These are phyloP conservation scores for Pangasius sanitwongsei DNA, from an alignment of 2,797 vertebrate genomes.

Conservation along the genomic window DNA sequence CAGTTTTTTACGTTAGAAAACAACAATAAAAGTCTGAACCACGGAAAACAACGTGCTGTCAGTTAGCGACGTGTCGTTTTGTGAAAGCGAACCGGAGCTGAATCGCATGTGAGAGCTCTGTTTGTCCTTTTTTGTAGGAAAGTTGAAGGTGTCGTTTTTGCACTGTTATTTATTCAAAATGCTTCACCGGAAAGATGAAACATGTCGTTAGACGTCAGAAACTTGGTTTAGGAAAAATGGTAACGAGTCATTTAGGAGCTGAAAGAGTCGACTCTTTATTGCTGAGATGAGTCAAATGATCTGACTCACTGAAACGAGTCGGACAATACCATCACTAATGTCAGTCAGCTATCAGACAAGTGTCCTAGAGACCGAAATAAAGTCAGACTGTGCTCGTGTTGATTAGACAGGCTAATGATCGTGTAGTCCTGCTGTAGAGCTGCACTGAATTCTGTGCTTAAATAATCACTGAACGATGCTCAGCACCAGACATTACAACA, in stretches of 20 bases:
- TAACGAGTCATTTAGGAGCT: neutral
- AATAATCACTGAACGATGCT: neutral
- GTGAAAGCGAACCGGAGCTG: neutral
- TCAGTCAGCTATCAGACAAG: neutral
- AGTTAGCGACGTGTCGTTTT: no score
- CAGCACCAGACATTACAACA: neutral
- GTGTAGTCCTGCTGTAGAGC: no score
- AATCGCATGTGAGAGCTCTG: no score
- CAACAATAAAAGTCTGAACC: no score
- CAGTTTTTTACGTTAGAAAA: no score
- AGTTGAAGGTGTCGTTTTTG: neutral
- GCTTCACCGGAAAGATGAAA: neutral
- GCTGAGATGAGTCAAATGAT: neutral
- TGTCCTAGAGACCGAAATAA: neutral
- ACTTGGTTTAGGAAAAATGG: neutral
- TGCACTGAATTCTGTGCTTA: no score
- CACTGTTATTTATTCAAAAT: neutral
- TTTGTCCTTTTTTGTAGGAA: no score
- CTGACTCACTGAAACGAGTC: neutral
- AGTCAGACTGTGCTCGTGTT: no score
- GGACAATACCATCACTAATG: no score
- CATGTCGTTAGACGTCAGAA: neutral
- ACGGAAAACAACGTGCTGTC: no score
- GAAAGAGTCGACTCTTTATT: constrained; percentile 5
- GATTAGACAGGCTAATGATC: neutral